Evolutionary conservation across 64 coral and sea anemone genomes (phyloP).

Genomic region (Montipora cactus): DNA sequence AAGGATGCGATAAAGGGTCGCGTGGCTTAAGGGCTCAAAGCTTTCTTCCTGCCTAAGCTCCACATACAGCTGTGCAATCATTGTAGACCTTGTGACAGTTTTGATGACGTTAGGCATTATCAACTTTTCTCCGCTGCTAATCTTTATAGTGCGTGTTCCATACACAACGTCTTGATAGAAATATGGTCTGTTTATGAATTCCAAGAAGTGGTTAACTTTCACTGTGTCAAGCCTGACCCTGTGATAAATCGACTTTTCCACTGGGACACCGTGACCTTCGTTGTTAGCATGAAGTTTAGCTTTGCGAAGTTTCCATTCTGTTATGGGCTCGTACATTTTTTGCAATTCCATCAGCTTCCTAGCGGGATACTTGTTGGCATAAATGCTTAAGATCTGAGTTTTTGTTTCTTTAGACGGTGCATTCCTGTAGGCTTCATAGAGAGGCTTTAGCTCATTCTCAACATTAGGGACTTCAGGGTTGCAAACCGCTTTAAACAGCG

Average conservation of each 20-base stretch:
- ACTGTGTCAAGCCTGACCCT: conserved; percentile 48
- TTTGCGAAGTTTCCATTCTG: conserved; percentile 65
- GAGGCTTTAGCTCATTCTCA: conserved; percentile 30
- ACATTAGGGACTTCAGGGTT: background rate
- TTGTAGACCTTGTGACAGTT: conserved; percentile 60
- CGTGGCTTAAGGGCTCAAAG: conserved; percentile 40
- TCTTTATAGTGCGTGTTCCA: conserved; percentile 43
- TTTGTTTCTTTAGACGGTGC: conserved; percentile 43
- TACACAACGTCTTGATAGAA: conserved; percentile 61
- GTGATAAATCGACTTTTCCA: conserved; percentile 28
- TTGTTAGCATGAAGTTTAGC: conserved; percentile 42
- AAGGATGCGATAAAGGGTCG: conserved; percentile 47
- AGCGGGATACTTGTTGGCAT: conserved; percentile 36
- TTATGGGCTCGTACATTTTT: conserved; percentile 24
- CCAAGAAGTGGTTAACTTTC: conserved; percentile 47
- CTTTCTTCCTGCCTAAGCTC: background rate
- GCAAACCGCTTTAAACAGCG: conserved; percentile 47
- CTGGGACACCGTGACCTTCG: conserved; percentile 6
- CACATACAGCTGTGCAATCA: conserved; percentile 36
- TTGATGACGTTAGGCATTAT: conserved; percentile 50
- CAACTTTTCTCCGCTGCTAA: conserved; percentile 18
- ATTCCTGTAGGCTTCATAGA: conserved; percentile 21
- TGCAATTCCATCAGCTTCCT: conserved; percentile 57
- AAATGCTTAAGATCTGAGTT: conserved; percentile 62
- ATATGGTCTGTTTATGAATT: conserved; percentile 60